Conservation (phyloP, 2,797 vertebrate genomes). For the Cryptoprocta ferox region DNA sequence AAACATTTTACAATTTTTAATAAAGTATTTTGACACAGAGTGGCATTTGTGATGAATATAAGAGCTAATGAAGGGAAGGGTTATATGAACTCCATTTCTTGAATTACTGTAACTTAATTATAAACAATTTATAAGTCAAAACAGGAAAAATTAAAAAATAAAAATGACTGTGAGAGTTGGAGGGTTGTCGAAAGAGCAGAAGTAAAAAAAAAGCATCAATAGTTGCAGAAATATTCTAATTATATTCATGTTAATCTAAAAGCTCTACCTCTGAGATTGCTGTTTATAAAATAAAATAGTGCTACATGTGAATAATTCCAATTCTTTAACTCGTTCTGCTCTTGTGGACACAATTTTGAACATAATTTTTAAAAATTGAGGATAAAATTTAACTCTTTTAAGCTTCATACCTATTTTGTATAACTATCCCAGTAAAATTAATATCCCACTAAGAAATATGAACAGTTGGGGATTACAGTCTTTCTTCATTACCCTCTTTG, state of each 20-base stretch:
- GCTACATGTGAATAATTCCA: neutral
- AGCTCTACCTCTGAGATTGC: neutral
- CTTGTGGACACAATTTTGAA: neutral
- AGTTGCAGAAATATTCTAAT: neutral
- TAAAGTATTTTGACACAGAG: neutral
- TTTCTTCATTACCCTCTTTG: neutral
- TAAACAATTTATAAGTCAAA: slow-evolving; percentile 1
- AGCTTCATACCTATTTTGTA: neutral
- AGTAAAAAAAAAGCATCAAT: neutral
- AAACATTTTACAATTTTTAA: neutral
- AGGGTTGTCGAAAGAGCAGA: neutral
- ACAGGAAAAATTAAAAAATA: neutral
- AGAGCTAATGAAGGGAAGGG: neutral
- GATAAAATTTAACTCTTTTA: neutral
- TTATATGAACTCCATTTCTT: neutral
- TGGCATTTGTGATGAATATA: neutral
- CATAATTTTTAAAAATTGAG: neutral
- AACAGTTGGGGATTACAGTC: neutral
- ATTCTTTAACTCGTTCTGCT: neutral
- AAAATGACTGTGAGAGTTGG: neutral
- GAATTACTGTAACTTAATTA: neutral
- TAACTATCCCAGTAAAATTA: neutral
- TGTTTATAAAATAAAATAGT: neutral
- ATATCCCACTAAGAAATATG: neutral
- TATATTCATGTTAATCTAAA: neutral